phyloP scores from a whole-genome alignment of 2,888 invertebrate genomes.

The Pyrocoelia pectoralis region DNA sequence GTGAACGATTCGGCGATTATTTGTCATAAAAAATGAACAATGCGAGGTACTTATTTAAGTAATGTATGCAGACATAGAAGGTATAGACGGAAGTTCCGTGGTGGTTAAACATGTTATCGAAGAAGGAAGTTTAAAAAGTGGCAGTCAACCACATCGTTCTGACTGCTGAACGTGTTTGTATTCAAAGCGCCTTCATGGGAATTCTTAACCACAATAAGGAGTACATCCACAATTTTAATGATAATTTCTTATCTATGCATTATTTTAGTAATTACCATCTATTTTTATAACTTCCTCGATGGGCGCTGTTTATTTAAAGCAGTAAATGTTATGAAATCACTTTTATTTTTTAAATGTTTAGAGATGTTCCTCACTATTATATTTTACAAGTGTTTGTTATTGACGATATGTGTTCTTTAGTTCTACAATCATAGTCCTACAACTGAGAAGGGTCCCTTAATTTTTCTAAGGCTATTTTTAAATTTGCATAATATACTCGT shows the following conservation, averaged over 20 bases:
- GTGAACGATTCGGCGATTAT: conserved; percentile 22
- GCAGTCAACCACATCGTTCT: conserved; percentile 30
- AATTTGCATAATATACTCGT: no score
- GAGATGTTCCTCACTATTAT: no score
- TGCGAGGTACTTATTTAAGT: conserved; percentile 18
- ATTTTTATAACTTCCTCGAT: neutral
- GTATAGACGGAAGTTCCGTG: conserved; percentile 29
- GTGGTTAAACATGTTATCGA: conserved; percentile 30
- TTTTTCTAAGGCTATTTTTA: no score
- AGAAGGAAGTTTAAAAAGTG: conserved; percentile 31
- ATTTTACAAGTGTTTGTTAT: no score
- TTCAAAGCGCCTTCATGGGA: conserved; percentile 25
- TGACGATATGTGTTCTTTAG: no score
- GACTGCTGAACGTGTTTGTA: conserved; percentile 25
- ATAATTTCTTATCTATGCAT: conserved; percentile 6
- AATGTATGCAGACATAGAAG: conserved; percentile 28
- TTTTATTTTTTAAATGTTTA: no score
- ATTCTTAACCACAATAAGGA: conserved; percentile 19
- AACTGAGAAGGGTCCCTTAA: no score
- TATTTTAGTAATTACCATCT: neutral
- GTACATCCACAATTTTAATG: conserved; percentile 6
- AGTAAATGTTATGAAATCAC: no score
- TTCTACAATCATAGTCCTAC: no score
- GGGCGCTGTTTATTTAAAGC: no score
- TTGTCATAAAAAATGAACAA: conserved; percentile 26